Conservation (phyloP, 1,140 invertebrate species). For the Chionoecetes opilio region DNA sequence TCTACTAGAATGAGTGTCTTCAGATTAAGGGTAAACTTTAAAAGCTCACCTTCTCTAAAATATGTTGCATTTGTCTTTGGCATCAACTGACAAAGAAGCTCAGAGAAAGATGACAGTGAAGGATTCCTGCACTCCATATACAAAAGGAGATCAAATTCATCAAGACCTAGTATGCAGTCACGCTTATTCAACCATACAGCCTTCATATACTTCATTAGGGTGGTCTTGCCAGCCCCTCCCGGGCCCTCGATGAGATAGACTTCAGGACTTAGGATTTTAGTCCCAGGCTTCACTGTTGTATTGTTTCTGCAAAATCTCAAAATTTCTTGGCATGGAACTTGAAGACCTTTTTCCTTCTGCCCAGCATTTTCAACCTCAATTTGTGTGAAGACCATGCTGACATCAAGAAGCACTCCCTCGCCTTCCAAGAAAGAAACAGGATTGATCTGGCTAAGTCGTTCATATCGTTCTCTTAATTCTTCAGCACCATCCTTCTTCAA, state of each 20-base stretch:
- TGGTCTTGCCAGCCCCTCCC: conserved; percentile 60
- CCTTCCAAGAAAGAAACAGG: conserved; percentile 50
- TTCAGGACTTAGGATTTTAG: neutral
- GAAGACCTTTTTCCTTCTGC: neutral
- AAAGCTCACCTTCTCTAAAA: conserved; percentile 46
- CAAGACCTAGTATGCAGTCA: neutral
- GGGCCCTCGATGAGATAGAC: conserved; percentile 47
- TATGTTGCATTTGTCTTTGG: conserved; percentile 32
- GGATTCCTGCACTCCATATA: conserved; percentile 47
- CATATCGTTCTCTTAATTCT: conserved; percentile 42
- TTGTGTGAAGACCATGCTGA: conserved; percentile 48
- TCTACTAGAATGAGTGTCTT: conserved; percentile 46
- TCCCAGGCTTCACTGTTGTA: neutral
- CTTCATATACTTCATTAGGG: conserved; percentile 31
- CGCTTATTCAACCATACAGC: neutral
- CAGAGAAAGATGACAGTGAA: neutral
- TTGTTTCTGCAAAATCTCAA: conserved; percentile 1
- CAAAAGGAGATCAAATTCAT: conserved; percentile 36
- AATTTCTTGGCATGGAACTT: conserved; percentile 41
- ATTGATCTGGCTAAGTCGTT: conserved; percentile 17
- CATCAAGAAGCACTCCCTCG: neutral
- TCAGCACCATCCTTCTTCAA: conserved; percentile 10
- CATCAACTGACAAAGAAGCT: conserved; percentile 37
- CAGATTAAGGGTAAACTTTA: neutral
- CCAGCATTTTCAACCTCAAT: conserved; percentile 58